phyloP scores from a whole-genome alignment of 1,140 invertebrate species.

The Zophobas atratus region DNA sequence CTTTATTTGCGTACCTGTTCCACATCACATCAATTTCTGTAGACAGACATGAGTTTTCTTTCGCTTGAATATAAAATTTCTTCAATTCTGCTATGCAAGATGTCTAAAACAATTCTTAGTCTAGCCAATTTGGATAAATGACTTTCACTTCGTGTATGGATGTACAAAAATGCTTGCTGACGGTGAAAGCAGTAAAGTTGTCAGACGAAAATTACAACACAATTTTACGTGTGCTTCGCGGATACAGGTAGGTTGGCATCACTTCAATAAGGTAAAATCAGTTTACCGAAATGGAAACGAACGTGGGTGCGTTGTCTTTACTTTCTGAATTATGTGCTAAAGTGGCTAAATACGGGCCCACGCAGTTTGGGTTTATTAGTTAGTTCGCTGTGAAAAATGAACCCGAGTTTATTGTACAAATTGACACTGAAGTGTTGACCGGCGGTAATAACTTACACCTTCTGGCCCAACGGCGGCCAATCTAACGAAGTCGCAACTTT shows the following conservation, averaged over 20 bases:
- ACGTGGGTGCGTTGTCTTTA: constrained; percentile 39
- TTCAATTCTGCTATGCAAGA: not conserved
- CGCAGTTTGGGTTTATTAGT: constrained; percentile 34
- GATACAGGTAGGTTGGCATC: constrained; percentile 35
- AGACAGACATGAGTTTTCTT: not conserved
- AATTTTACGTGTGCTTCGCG: not conserved
- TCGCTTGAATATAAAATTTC: not conserved
- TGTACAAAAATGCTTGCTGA: not conserved
- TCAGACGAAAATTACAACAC: constrained; percentile 22
- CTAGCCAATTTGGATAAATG: constrained; percentile 18
- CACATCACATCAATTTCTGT: constrained; percentile 8
- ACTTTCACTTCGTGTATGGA: not conserved
- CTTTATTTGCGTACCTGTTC: constrained; percentile 37
- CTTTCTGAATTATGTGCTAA: constrained; percentile 45
- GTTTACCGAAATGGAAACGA: constrained; percentile 28
- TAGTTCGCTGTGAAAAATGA: constrained; percentile 26
- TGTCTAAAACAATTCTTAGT: constrained; percentile 3
- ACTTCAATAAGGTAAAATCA: constrained; percentile 42
- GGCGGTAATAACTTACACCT: constrained; percentile 19
- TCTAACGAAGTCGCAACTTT: not conserved
- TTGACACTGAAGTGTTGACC: constrained; percentile 32
- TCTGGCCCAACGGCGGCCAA: not conserved
- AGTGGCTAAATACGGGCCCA: constrained; percentile 42
- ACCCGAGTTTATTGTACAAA: constrained; percentile 44
- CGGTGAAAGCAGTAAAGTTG: constrained; percentile 32